Base-by-base conservation (phyloP, 2,797 vertebrate species). In the Sebastes cheni region DNA sequence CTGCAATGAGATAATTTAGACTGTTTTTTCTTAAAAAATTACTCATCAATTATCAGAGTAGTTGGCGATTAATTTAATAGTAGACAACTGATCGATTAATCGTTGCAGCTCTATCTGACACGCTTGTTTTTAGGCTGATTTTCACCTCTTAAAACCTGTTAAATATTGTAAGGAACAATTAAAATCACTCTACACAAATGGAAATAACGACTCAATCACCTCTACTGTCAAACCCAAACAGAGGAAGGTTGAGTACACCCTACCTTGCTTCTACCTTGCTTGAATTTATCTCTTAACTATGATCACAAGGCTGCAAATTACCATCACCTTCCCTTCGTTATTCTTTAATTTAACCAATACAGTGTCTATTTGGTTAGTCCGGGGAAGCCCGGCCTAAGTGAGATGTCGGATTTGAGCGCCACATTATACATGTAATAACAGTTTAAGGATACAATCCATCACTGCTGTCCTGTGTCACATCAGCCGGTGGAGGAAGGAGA, bases 371-470 rank as follows among this genome's bases (percentile, higher is more conserved):
- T 64, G 59, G 78, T 72, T 77, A 52, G 25, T 20, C 18, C 0
- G 11, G 55, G 34, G 62, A 12, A 61, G 39, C 94, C 92, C 95
- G 91, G 94, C 93, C 93, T 95, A 95, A 96, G 95, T 94, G 92
- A 94, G 95, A 95, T 96, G 96, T 97, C 95, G 92, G 91, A 93
- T 94, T 93, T 87, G 92, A 95, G 94, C 94, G 94, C 94, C 94
- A 95, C 96, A 97, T 98, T 97, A 97, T 96, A 98, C 93, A 93
- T 96, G 96, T 97, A 98, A 97, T 97, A 98, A 98, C 97, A 97
- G 97, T 96, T 98, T 98, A 98, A 97, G 96, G 97, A 98, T 96
- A 97, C 95, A 97, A 99, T 99, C 98, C 96, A 99, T 99, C 98
- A 99, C 95, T 91, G 95, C 96, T 95, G 93, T 95, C 96, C 93